Conservation (phyloP, 2,113 vertebrate species). For the Pseudolaguvia tuberculata region DNA sequence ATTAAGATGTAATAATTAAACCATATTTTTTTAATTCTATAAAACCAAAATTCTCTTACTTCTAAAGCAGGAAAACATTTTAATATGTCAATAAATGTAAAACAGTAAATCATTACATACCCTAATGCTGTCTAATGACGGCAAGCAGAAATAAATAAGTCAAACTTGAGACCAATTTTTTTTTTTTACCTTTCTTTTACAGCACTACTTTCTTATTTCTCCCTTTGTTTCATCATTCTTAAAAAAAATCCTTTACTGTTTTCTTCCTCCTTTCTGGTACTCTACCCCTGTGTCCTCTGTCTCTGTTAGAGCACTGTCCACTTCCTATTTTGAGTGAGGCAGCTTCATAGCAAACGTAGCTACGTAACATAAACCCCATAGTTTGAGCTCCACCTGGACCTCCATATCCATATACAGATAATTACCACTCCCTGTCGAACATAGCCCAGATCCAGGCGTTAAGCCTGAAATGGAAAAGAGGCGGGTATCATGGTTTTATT, state of each 20-base stretch:
- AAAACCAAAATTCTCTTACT: background rate
- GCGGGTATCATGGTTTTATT: constrained; percentile 8
- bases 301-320: constrained; percentile 56
- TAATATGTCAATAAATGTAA: background rate
- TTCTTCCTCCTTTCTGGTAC: constrained; percentile 35
- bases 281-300: constrained; percentile 51
- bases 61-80: background rate
- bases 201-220: constrained; percentile 18
- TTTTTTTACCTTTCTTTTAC: constrained; percentile 53
- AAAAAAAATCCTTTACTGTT: constrained; percentile 28
- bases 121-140: background rate
- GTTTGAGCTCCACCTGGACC: constrained; percentile 46
- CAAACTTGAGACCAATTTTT: constrained; percentile 40
- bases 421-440: constrained; percentile 57
- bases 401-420: constrained; percentile 69
- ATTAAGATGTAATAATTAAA: background rate
- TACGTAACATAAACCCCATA: constrained; percentile 51
- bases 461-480: constrained; percentile 35
- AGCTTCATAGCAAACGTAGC: constrained; percentile 39
- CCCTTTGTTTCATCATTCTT: constrained; percentile 40
- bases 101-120: background rate
- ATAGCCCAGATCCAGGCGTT: constrained; percentile 54
- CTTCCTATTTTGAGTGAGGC: constrained; percentile 38
- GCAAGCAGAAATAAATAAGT: constrained; percentile 16
- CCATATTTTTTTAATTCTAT: background rate